These are phyloP conservation scores for Cavia porcellus DNA, from an alignment of 2,113 vertebrate species.

Conservation along the genomic window DNA sequence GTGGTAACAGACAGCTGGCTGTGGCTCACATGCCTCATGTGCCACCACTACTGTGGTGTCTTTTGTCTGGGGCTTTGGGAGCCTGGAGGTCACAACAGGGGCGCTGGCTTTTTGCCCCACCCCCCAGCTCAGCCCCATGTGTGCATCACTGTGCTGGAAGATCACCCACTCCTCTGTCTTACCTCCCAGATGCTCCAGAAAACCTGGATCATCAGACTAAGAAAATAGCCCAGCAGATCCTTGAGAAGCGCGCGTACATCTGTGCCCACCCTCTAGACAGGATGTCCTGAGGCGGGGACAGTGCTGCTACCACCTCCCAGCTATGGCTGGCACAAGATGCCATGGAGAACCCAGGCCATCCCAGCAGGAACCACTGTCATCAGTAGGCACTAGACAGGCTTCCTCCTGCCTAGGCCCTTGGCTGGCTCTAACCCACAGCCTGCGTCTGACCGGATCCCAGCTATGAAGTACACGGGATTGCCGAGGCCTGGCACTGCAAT, in stretches of 20 bases:
- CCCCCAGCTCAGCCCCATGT: neutral
- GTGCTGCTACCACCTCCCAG: slow-evolving; percentile 85
- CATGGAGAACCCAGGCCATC: neutral
- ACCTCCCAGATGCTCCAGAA: slow-evolving; percentile 90
- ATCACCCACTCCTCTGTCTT: neutral
- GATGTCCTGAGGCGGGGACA: slow-evolving; percentile 86
- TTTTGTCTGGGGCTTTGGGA: no score
- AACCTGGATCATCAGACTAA: slow-evolving; percentile 94
- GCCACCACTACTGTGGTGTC: neutral
- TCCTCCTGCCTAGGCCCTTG: neutral
- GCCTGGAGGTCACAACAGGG: neutral
- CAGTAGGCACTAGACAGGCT: no score
- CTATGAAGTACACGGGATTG: no score
- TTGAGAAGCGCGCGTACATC: slow-evolving; percentile 92
- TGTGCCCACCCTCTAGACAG: slow-evolving; percentile 96
- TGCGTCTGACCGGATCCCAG: neutral
- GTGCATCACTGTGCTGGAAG: neutral
- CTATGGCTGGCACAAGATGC: neutral
- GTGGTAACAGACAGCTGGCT: neutral
- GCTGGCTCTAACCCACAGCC: neutral
- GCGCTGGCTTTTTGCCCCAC: neutral
- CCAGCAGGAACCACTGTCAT: neutral
- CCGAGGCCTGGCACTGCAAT: neutral
- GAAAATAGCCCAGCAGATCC: slow-evolving; percentile 93
- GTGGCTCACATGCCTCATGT: no score